Base-by-base conservation (phyloP, 1,140 invertebrate species). In the Brachionus plicatilis region DNA sequence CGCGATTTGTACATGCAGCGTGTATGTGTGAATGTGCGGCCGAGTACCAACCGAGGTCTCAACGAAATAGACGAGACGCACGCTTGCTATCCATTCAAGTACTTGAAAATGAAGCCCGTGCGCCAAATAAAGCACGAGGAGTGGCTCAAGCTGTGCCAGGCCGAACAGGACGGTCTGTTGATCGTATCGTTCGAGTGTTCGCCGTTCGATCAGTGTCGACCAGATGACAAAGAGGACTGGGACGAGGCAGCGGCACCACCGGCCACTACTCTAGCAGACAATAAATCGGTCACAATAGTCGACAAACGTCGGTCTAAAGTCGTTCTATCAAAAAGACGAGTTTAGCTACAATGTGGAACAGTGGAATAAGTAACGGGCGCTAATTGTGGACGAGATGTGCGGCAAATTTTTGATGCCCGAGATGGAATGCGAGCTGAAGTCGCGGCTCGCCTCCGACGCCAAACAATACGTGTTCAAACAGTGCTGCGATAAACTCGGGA, bases 341-440 rank as follows among this genome's bases (percentile, higher is more conserved):
- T 99, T 97, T 88, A 96, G 94, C 86, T 95, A 95, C 86, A 93
- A 94, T 86, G 96, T 98, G 0, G 94, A 98, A 87, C 94, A 96
- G 85, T 99, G 98, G 98, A 99, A 99, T 88, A 91, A 93, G 0
- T 87, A 98, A 68, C 91, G 97, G 43, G 92, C 92, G 0, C 93
- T 95, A 86, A 94, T 95, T 84, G 93, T 99, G 0, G 94, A 96
- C 85, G 91, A 94, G 75, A 95, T 96, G 0, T 91, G 98, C 8
- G 94, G 92, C 7, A 93, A 94, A 85, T 94, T 97, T 88, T 92
- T 99, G 0, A 93, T 95, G 87, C 96, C 96, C 0, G 94, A 94
- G 87, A 91, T 99, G 85, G 92, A 94, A 79, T 93, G 95, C 86
- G 97, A 99, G 90, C 88, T 99, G 0, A 92, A 93, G 45, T 91